Evolutionary conservation across 2,888 invertebrate genomes (phyloP), one percentile per base, ranked within the genome.

Genomic region (Schrankia costaestrigalis): DNA sequence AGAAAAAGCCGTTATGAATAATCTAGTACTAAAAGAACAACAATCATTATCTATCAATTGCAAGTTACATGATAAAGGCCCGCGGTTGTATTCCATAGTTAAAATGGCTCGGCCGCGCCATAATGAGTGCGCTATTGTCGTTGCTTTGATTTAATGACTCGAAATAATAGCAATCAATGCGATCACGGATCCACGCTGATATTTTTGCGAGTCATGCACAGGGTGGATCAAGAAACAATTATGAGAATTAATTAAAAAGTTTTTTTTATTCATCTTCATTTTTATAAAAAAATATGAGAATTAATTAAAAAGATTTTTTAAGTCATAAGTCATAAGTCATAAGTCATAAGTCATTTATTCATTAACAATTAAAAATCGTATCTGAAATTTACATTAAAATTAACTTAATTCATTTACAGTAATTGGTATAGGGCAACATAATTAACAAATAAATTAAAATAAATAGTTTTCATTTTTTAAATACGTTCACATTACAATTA

Each of bases 141-240:
- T 63, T 71, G 72, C 65, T 79, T 80, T 84, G 83, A 83, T 84
- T 84, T 83, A 82, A 82, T 78, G 80, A 78, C 70, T 64, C 65
- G 73, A 71, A 78, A 79, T 80, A 79, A 82, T 77, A 74, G 75
- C 78, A 78, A 80, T 82, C 78, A 81, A 74, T 78, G 70, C 64
- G 59, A 63, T 63, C 68, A 49, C 48, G 53, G 50, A 50, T 42
- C 54, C 47, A 53, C 35, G 44, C 41, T 45, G 43, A 56, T 69
- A 69, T 63, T 72, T 69, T 67, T 57, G 62, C 45, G 31, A 48
- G 36, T 31, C 33, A 32, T 37, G 29, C 58, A 66, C 31, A 63
- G 65, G 59, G 27, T 63, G 67, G 9, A 9, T 38, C 31, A 24
- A 32, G 22, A 23, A 21, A 31, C 34, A 26, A 24, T 19, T 15